These are phyloP conservation scores for Peromyscus maniculatus DNA, from an alignment of 2,113 vertebrate species.

Conservation along the genomic window DNA sequence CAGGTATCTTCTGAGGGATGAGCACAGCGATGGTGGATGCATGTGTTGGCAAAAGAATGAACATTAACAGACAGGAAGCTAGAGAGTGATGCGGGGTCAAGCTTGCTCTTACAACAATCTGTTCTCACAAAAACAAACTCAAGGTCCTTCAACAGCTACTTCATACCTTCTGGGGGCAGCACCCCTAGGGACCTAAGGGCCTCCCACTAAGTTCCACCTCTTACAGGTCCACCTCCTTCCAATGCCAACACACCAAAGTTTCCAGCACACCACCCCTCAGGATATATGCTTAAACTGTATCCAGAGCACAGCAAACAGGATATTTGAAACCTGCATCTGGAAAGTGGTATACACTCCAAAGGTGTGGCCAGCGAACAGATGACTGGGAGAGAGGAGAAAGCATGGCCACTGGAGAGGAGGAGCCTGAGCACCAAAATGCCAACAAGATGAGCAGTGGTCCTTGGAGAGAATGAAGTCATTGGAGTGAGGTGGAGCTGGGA, in stretches of 20 bases:
- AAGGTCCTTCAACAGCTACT: not conserved
- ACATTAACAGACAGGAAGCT: not conserved
- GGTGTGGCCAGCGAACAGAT: not conserved
- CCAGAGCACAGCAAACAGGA: not conserved
- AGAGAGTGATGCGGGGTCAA: not conserved
- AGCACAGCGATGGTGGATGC: not conserved
- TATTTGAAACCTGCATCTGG: slow-evolving; percentile 10
- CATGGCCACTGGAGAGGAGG: not conserved
- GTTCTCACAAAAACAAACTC: not conserved
- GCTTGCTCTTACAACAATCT: not conserved
- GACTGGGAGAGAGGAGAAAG: not conserved
- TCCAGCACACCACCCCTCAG: not conserved
- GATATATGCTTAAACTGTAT: not conserved
- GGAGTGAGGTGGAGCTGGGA: not conserved
- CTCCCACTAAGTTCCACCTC: not conserved
- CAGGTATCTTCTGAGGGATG: not conserved
- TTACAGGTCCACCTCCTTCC: not conserved
- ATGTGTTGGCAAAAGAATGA: not conserved
- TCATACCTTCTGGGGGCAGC: not conserved
- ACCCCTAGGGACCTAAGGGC: not conserved
- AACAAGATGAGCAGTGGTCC: not conserved
- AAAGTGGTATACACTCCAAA: not conserved
- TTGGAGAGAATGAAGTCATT: not conserved
- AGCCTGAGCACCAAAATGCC: not conserved
- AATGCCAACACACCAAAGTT: not conserved